These are phyloP conservation scores for Lasius platythorax DNA, from an alignment of 2,888 invertebrate genomes.

Conservation along the genomic window DNA sequence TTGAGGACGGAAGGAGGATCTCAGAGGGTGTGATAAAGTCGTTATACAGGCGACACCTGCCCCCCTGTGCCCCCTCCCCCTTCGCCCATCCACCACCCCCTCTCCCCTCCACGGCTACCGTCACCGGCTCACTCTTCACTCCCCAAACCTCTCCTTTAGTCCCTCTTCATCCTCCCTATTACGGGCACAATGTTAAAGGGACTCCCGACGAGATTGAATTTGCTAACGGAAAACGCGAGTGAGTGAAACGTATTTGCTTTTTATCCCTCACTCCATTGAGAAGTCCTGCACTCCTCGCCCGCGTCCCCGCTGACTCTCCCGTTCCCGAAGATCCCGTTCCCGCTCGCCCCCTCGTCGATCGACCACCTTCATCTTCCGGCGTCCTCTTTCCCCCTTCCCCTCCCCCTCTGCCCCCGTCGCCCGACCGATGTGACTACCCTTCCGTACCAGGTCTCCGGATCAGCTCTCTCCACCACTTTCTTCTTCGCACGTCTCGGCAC, in stretches of 20 bases:
- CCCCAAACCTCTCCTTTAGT: conserved; percentile 75
- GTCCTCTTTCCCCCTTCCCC: conserved; percentile 53
- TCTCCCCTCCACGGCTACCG: conserved; percentile 44
- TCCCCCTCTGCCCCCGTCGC: conserved; percentile 42
- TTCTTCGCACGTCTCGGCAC: conserved; percentile 74
- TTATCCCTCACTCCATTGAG: conserved; percentile 84
- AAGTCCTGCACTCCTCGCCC: conserved; percentile 75
- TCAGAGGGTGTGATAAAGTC: conserved; percentile 82
- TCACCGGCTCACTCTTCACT: conserved; percentile 73
- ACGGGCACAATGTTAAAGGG: conserved; percentile 85
- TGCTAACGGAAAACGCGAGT: conserved; percentile 85
- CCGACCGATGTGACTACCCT: conserved; percentile 69
- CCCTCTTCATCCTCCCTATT: conserved; percentile 84
- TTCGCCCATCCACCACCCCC: conserved; percentile 59
- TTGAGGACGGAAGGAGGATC: conserved; percentile 69
- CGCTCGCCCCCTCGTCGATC: conserved; percentile 54
- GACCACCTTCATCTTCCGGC: conserved; percentile 58
- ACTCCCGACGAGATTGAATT: conserved; percentile 85
- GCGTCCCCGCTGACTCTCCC: conserved; percentile 48
- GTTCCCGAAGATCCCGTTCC: conserved; percentile 56
- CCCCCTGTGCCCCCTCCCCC: conserved; percentile 67
- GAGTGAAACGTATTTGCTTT: conserved; percentile 85
- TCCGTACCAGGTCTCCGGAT: conserved; percentile 66
- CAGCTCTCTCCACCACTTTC: conserved; percentile 55
- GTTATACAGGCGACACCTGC: conserved; percentile 84